phyloP scores from a whole-genome alignment of 2,888 invertebrate species.

The Heterodera filipjevi region DNA sequence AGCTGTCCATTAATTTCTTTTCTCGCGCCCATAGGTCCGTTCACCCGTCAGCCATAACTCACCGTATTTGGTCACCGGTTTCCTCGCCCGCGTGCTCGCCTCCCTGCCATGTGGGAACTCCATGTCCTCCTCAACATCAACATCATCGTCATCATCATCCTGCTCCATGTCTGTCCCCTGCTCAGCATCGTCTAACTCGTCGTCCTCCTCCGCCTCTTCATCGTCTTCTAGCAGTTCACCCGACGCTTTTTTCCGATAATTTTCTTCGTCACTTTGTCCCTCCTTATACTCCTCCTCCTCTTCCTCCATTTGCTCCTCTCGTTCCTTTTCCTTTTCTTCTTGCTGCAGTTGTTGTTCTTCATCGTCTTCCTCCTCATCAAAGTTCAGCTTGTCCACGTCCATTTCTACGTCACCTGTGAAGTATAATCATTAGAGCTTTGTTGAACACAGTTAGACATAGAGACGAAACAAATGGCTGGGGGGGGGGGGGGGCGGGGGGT shows the following conservation, averaged over 20 bases:
- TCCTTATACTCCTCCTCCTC: neutral
- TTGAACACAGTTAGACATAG: too few relatives aligned
- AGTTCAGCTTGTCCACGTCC: conserved; percentile 26
- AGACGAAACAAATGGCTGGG: too few relatives aligned
- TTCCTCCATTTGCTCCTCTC: conserved; percentile 18
- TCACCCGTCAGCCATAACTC: neutral
- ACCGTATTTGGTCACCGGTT: conserved; percentile 28
- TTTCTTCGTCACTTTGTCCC: neutral
- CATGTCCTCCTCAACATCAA: neutral
- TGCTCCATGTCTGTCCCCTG: neutral
- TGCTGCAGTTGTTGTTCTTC: neutral
- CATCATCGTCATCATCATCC: neutral
- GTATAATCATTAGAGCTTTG: too few relatives aligned
- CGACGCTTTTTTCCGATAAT: neutral
- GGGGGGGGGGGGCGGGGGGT: too few relatives aligned
- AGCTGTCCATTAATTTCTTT: too few relatives aligned
- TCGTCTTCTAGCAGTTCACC: neutral
- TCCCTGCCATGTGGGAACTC: neutral
- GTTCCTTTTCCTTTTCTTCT: neutral
- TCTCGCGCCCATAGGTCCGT: too few relatives aligned
- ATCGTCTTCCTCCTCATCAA: conserved; percentile 17
- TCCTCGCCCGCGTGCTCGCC: conserved; percentile 5
- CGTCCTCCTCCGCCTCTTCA: neutral
- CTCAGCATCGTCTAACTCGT: neutral
- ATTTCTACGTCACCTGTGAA: conserved; percentile 14